Percentiles rank a stretch among this genome's conserved stretches.
These are phyloP conservation scores for Mallotus villosus DNA, from an alignment of 2,797 vertebrate genomes.

Conservation along the genomic window DNA sequence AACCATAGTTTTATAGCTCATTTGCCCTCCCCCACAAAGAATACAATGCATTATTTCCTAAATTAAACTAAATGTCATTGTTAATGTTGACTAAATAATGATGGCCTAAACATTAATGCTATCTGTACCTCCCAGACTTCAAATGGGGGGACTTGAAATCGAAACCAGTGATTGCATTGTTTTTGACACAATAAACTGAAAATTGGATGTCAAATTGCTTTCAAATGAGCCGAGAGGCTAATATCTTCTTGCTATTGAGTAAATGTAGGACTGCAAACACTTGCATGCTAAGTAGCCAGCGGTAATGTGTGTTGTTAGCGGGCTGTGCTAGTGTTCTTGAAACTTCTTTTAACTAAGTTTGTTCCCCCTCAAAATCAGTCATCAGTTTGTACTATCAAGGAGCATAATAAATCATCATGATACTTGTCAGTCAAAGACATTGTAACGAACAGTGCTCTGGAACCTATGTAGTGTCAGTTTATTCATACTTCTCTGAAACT, in stretches of 20 bases:
- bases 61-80: constrained; percentile 18
- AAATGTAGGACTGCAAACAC: constrained; percentile 10
- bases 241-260: constrained; percentile 27
- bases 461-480: too few relatives aligned
- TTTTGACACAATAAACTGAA: constrained; percentile 41
- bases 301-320: neutral
- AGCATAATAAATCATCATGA: neutral
- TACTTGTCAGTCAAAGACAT: too few relatives aligned
- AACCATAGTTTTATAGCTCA: constrained; percentile 16
- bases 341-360: neutral
- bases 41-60: constrained; percentile 17
- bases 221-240: constrained; percentile 39
- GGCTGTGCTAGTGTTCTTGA: too few relatives aligned
- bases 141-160: constrained; percentile 33
- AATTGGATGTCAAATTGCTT: constrained; percentile 43
- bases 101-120: constrained; percentile 9
- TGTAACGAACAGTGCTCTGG: too few relatives aligned
- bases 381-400: neutral
- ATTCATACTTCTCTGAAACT: neutral
- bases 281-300: constrained; percentile 24
- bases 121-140: constrained; percentile 31
- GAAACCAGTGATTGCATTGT: constrained; percentile 32
- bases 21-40: constrained; percentile 1
- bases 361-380: neutral
- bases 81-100: constrained; percentile 28